A percentile compares a stretch with the other conserved stretches of the same genome.
Conservation (phyloP, 2,113 vertebrate genomes). For the Gallinago jamesoni region DNA sequence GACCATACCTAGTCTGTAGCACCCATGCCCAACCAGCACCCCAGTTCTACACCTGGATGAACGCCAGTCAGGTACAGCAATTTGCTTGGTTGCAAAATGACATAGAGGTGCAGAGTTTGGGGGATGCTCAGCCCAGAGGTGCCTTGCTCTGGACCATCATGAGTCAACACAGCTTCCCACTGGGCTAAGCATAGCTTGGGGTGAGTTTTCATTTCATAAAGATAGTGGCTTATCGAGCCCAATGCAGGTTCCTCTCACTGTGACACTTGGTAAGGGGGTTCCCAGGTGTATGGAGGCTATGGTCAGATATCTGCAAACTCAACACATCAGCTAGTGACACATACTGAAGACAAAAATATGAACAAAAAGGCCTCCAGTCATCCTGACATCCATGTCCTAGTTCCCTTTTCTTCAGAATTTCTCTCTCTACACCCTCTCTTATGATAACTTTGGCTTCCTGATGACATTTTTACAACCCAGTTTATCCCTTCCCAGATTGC, state of each 20-base stretch:
- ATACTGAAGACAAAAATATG: not conserved
- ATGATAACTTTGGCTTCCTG: not conserved
- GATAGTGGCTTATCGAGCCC: not conserved
- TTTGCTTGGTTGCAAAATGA: not conserved
- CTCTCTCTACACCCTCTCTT: not conserved
- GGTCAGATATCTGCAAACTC: not conserved
- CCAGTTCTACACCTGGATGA: not conserved
- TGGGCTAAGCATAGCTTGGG: not conserved
- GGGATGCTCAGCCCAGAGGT: not conserved
- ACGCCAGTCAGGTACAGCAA: not conserved
- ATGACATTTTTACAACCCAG: not conserved
- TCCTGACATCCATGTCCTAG: not conserved
- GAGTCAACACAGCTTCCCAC: not conserved
- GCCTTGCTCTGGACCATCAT: not conserved
- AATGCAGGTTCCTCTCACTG: not conserved
- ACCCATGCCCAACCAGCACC: not conserved
- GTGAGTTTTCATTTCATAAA: not conserved
- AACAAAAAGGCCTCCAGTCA: not conserved
- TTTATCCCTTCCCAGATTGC: not conserved
- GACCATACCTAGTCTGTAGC: not conserved
- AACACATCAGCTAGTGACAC: not conserved
- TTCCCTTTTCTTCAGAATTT: conserved; percentile 2
- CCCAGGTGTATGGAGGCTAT: not conserved
- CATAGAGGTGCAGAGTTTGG: not conserved
- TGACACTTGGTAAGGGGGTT: not conserved